phyloP scores from a whole-genome alignment of 2,888 invertebrate genomes.

The Thumatha senex region DNA sequence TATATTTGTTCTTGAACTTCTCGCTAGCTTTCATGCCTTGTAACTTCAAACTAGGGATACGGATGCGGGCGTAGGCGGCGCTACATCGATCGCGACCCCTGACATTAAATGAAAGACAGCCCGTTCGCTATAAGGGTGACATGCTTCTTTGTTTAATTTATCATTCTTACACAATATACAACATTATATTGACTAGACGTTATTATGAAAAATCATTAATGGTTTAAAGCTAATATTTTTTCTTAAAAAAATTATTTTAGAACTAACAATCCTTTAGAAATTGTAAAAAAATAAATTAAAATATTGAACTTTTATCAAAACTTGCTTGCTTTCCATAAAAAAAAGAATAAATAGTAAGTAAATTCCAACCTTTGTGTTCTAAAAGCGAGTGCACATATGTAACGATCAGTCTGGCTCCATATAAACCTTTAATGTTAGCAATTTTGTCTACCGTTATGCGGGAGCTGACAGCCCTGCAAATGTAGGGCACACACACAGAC shows the following conservation, averaged over 20 bases:
- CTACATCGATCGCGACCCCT: conserved; percentile 79
- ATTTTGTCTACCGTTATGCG: conserved; percentile 47
- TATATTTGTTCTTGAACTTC: not conserved
- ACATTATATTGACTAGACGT: not conserved
- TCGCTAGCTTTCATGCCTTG: conserved; percentile 29
- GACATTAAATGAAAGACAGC: conserved; percentile 70
- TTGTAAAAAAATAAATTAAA: too few species aligned
- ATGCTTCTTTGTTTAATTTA: conserved; percentile 12
- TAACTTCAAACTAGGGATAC: conserved; percentile 39
- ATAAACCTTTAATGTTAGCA: conserved; percentile 42
- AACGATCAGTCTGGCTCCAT: conserved; percentile 45
- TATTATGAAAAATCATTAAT: not conserved
- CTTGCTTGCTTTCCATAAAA: conserved; percentile 28
- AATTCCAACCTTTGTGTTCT: conserved; percentile 25
- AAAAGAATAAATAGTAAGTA: conserved; percentile 29
- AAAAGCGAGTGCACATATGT: conserved; percentile 45
- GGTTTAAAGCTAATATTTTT: too few species aligned
- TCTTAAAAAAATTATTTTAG: too few species aligned
- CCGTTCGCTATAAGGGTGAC: conserved; percentile 53
- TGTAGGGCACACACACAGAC: conserved; percentile 69
- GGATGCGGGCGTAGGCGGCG: conserved; percentile 62
- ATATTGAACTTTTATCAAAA: too few species aligned
- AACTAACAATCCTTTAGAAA: too few species aligned
- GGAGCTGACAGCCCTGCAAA: conserved; percentile 50
- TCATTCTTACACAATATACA: not conserved